Evolutionary conservation across 2,797 vertebrate species (phyloP), one percentile per base, ranked within the genome.

Genomic region (Knipowitschia caucasica): DNA sequence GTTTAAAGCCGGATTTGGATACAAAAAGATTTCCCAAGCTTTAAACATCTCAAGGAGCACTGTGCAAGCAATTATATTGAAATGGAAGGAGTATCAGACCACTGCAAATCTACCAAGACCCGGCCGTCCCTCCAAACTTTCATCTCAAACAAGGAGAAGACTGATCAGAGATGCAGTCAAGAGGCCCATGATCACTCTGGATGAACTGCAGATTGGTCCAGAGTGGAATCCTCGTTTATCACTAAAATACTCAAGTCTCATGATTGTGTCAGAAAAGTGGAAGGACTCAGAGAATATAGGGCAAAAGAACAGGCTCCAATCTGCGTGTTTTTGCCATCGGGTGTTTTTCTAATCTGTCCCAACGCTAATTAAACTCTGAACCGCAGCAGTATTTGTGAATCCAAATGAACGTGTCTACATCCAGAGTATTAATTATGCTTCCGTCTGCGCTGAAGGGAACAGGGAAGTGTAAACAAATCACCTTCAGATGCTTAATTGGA

Each of bases 401-500:
- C 17, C 4, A 31, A 56, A 52, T 1, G 20, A 60, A 56, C 2
- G 8, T 11, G 51, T 4, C 2, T 58, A 34, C 33, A 55, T 56
- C 61, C 44, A 39, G 3, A 25, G 12, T 23, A 24, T 42, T 42
- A 35, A 25, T 54, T 7, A 31, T 39, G 53, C 56, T 43, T 36
- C 30, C 45, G 27, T 53, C 39, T 59, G 50, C 49, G 58, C 57
- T 53, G 27, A 24, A 26, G 36, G 35, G 61, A 31, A 35, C 9
- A 44, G 38, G 54, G 53, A 47, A 45, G 54, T 63, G 50, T 62
- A 27, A 56, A 54, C 39, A 25, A 65, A 69, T 65, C 54, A 57
- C 39, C 45, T 35, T 21, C 27, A 68, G 33, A 63, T 58, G 69
- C 43, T 53, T 50, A 73, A 81, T 76, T 62, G 29, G 4, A 14